These are phyloP conservation scores for Pelecanus crispus DNA, from an alignment of 2,113 vertebrate species.

Conservation along the genomic window DNA sequence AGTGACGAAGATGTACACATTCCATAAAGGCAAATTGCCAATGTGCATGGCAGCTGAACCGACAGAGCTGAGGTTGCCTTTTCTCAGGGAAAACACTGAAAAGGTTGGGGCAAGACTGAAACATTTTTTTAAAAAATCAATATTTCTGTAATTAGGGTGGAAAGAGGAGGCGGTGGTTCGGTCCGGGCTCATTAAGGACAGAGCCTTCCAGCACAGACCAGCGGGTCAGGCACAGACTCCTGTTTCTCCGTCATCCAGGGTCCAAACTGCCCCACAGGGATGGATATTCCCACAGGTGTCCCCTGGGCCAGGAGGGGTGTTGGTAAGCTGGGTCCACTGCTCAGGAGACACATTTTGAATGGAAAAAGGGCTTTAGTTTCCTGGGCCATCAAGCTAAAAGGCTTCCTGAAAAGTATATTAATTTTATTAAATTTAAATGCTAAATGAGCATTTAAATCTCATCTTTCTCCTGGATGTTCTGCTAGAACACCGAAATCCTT, in stretches of 20 bases:
- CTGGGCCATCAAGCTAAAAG: background rate
- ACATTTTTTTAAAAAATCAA: background rate
- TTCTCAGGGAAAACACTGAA: background rate
- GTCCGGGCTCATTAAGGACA: background rate
- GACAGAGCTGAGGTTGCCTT: background rate
- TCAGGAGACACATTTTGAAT: background rate
- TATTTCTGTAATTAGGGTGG: background rate
- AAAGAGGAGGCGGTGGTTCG: background rate
- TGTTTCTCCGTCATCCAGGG: background rate
- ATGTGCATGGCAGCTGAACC: accelerated
- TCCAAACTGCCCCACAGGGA: background rate
- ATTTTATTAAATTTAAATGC: background rate
- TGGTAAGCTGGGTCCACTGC: background rate
- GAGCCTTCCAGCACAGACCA: background rate
- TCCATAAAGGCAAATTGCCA: background rate
- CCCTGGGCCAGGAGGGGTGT: background rate
- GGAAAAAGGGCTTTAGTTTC: background rate
- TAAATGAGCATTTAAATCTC: background rate
- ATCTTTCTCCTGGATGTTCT: background rate
- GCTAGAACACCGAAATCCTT: background rate
- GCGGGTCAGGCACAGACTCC: accelerated
- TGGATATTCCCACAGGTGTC: background rate
- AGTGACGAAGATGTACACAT: background rate
- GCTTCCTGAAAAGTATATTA: background rate
- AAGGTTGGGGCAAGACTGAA: background rate